Conservation (phyloP, 2,888 invertebrate genomes). For the Steromphala cineraria region DNA sequence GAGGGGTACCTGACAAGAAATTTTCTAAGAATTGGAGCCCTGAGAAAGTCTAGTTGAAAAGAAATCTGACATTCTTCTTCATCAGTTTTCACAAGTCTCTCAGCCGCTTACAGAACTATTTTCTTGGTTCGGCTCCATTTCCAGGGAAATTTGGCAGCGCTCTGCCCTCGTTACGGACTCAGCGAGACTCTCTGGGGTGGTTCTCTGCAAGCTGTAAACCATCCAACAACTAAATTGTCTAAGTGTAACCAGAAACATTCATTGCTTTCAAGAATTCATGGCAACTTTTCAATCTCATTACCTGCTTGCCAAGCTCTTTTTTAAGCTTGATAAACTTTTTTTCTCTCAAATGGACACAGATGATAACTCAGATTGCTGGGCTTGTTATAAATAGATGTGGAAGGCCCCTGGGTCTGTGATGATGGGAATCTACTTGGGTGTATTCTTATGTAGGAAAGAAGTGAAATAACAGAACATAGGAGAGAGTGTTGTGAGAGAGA, state of each 20-base stretch:
- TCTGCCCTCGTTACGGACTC: not conserved
- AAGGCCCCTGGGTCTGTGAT: not conserved
- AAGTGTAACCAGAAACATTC: not conserved
- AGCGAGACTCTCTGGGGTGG: not conserved
- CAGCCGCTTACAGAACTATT: not conserved
- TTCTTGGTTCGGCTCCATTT: constrained; percentile 15
- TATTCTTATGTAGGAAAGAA: too few species aligned
- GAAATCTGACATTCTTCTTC: not conserved
- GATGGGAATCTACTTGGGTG: not conserved
- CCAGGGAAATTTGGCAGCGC: not conserved
- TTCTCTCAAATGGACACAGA: not conserved
- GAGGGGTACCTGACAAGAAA: too few species aligned
- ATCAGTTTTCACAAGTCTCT: constrained; percentile 10
- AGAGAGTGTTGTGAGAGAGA: too few species aligned
- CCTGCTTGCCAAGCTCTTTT: not conserved
- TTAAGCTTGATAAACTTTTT: not conserved
- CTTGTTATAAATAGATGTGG: not conserved
- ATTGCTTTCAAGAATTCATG: constrained; percentile 14
- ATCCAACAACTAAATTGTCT: not conserved
- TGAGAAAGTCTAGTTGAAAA: not conserved
- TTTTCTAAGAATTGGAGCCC: too few species aligned
- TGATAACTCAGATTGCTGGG: not conserved
- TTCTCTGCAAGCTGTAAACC: not conserved
- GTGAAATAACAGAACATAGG: too few species aligned
- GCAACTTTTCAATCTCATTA: constrained; percentile 14